Conservation (phyloP, 2,797 vertebrate genomes). For the Alfaro cultratus region DNA sequence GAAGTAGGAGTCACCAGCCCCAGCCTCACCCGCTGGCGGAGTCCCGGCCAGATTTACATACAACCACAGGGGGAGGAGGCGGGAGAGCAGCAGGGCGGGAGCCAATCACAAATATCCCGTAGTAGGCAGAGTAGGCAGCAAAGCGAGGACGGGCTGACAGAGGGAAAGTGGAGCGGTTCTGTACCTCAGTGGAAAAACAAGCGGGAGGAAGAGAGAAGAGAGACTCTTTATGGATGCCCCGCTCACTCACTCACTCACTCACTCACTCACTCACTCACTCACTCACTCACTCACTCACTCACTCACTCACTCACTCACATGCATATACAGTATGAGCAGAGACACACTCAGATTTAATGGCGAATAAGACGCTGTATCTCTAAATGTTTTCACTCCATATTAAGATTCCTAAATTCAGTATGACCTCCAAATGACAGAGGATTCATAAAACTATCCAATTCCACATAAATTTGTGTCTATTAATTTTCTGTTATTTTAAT, state of each 20-base stretch:
- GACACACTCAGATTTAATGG: neutral
- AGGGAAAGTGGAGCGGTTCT: conserved; percentile 25
- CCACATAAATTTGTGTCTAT: neutral
- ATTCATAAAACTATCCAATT: neutral
- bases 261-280: neutral
- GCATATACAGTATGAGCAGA: neutral
- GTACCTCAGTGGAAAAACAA: conserved; percentile 28
- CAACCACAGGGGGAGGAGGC: conserved; percentile 54
- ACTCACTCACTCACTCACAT: neutral
- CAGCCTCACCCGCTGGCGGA: conserved; percentile 73
- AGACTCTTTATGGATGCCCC: conserved; percentile 19
- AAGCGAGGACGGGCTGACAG: conserved; percentile 31
- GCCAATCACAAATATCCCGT: conserved; percentile 60
- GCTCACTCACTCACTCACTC: too few species aligned
- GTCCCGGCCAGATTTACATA: conserved; percentile 76
- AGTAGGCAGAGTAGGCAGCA: conserved; percentile 44
- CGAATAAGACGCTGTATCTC: neutral
- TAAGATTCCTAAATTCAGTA: conserved; percentile 6
- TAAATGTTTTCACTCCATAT: neutral
- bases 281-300: neutral
- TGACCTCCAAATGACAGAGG: neutral
- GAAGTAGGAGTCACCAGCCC: conserved; percentile 72
- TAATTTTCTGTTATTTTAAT: neutral
- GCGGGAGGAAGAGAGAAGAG: neutral
- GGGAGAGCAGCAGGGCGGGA: conserved; percentile 43